These are phyloP conservation scores for Babylonia areolata DNA, from an alignment of 1,140 invertebrate species.

Conservation along the genomic window DNA sequence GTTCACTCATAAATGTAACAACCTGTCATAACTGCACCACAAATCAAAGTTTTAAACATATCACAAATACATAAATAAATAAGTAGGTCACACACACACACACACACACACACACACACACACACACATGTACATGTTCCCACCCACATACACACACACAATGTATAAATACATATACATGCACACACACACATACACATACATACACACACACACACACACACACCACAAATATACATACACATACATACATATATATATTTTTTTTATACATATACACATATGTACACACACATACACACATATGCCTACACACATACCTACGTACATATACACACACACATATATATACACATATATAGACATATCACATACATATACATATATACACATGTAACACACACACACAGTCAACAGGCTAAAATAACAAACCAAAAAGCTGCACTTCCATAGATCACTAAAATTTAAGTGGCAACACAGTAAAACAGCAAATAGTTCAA, in stretches of 20 bases:
- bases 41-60: too few species aligned
- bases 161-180: neutral
- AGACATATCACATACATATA: neutral
- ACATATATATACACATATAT: neutral
- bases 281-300: neutral
- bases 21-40: too few species aligned
- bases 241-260: neutral
- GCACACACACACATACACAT: neutral
- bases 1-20: too few species aligned
- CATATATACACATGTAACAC: neutral
- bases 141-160: neutral
- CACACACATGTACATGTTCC: neutral
- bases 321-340: neutral
- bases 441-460: too few species aligned
- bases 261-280: neutral
- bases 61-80: too few species aligned
- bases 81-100: neutral
- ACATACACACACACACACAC: neutral
- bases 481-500: too few species aligned
- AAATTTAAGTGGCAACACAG: too few species aligned
- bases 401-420: too few species aligned
- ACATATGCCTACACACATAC: neutral
- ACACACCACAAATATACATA: neutral
- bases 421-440: too few species aligned
- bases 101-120: constrained; percentile 11